Conservation (phyloP, 2,888 invertebrate genomes). For the Chymomyza procnemis region DNA sequence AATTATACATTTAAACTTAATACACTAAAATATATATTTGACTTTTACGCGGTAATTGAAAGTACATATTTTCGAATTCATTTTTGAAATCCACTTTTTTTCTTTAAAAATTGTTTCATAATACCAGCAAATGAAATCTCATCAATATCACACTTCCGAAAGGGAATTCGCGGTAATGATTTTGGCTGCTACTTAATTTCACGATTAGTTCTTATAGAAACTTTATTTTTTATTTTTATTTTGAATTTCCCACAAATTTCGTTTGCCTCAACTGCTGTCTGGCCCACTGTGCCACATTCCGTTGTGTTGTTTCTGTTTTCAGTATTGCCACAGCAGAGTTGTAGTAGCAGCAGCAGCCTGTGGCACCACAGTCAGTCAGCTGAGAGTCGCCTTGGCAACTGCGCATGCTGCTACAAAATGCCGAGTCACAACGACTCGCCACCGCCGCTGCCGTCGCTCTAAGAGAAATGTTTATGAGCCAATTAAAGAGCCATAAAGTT, state of each 20-base stretch:
- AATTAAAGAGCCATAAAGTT: slow-evolving; percentile 50
- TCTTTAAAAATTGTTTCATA: too few relatives aligned
- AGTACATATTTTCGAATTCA: too few relatives aligned
- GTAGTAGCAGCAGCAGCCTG: slow-evolving; percentile 38
- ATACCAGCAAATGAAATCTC: too few relatives aligned
- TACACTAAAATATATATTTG: too few relatives aligned
- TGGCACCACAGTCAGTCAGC: slow-evolving; percentile 42
- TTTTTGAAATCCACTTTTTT: too few relatives aligned
- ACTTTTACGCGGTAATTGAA: too few relatives aligned
- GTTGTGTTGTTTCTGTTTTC: neutral
- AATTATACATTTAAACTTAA: too few relatives aligned
- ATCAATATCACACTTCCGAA: too few relatives aligned
- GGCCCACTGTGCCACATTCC: neutral
- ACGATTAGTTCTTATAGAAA: too few relatives aligned
- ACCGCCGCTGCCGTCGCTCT: too few relatives aligned
- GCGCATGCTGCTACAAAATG: slow-evolving; percentile 51
- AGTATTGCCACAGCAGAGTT: slow-evolving; percentile 4
- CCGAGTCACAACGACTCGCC: neutral
- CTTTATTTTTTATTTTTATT: neutral
- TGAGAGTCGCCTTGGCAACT: slow-evolving; percentile 47
- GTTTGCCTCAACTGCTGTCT: neutral
- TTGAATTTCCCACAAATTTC: neutral
- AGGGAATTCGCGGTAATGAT: too few relatives aligned
- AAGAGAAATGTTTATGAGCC: slow-evolving; percentile 25
- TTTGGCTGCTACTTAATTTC: too few relatives aligned